Evolutionary conservation across 2,888 invertebrate genomes (phyloP).

Genomic region (Chesias legatella): DNA sequence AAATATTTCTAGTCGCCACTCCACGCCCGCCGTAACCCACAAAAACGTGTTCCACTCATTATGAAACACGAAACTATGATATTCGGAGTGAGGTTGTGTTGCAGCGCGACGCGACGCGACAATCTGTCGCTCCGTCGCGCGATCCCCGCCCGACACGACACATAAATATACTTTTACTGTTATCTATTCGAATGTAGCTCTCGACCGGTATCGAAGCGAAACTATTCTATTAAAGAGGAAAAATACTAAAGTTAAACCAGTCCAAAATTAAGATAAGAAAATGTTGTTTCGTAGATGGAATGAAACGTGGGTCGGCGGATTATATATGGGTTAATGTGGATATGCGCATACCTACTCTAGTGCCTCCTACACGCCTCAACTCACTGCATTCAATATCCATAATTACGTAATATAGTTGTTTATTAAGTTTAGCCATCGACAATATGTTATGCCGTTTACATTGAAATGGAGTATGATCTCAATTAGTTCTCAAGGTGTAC

Average conservation of each 20-base stretch:
- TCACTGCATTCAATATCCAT: no score
- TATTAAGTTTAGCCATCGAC: no score
- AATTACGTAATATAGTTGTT: no score
- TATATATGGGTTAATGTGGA: slow-evolving; percentile 1
- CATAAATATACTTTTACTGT: slow-evolving; percentile 76
- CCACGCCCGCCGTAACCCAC: slow-evolving; percentile 53
- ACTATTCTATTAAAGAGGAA: slow-evolving; percentile 75
- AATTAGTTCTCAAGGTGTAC: no score
- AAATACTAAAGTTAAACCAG: slow-evolving; percentile 76
- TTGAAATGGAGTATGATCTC: no score
- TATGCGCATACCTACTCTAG: no score
- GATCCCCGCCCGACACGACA: slow-evolving; percentile 38
- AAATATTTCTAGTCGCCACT: slow-evolving; percentile 45
- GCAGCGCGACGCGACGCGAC: slow-evolving; percentile 49
- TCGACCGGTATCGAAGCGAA: slow-evolving; percentile 72
- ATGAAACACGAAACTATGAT: slow-evolving; percentile 77
- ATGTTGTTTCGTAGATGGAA: slow-evolving; percentile 37
- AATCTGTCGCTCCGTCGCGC: slow-evolving; percentile 58
- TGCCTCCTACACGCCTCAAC: no score
- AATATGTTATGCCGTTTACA: no score
- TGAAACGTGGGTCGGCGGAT: slow-evolving; percentile 31
- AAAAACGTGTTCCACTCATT: slow-evolving; percentile 74
- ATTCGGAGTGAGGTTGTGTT: slow-evolving; percentile 61
- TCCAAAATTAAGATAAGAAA: slow-evolving; percentile 36
- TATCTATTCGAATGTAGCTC: slow-evolving; percentile 45